Evolutionary conservation across 2,797 vertebrate genomes (phyloP), one percentile per base, ranked within the genome.

Genomic region (Zenarchopterus dispar): DNA sequence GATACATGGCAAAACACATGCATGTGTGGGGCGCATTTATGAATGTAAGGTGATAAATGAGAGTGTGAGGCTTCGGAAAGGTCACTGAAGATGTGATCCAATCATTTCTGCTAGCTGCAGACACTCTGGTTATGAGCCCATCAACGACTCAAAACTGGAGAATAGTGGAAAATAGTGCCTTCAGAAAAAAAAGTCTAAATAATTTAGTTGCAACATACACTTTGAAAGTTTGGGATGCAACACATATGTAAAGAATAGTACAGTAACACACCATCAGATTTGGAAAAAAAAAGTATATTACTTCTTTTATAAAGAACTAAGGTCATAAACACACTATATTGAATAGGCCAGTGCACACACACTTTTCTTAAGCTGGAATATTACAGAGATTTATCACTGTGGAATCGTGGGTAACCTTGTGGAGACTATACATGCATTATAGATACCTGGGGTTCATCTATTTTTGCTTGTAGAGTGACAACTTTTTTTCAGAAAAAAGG

Each of bases 81-180:
- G 88, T 89, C 87, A 82, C 55, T 28, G 11, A 56, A 56, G 82
- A 88, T 79, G 80, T 67, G 67, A 85, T 73, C 78, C 81, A 77
- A 82, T 88, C 75, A 73, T 76, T 75, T 75, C 42, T 77, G 64
- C 43, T 50, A 51, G 58, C 62, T 23, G 70, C 65, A 54, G 75
- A 78, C 64, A 53, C 62, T 65, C 69, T 54, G 60, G 67, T 82
- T 85, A 81, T 65, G 48, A 85, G 58, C 42, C 66, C 62, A 68
- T 83, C 75, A 84, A 84, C 75, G 56, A 70, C 62, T 80, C 71
- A 70, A 46, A 78, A 77, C 60, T 24, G 24, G 24, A 24, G 24
- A 24, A 24, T 5, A 24, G 24, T 46, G 62, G 56, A 61, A 74
- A 83, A 70, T 36, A 41, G 26, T 24, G 60, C 43, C 15, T 22